Evolutionary conservation across 2,797 vertebrate species (phyloP), one percentile per base, ranked within the genome.

Genomic region (Spheniscus humboldti): DNA sequence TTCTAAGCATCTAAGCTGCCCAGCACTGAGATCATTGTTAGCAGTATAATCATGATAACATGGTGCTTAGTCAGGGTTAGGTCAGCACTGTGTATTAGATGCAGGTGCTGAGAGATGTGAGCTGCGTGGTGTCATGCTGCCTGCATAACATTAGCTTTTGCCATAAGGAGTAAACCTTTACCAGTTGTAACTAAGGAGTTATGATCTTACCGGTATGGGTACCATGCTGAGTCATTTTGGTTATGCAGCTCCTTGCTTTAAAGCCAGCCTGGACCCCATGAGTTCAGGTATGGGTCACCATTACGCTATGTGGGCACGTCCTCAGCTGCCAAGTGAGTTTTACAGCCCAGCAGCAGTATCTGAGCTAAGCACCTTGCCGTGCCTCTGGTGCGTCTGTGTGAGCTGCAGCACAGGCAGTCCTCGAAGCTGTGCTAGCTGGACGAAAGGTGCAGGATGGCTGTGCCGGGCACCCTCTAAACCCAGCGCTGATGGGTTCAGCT

Each of bases 121-220:
- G 28, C 33, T 66, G 72, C n/a, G 52, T 67, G 31, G 35, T 66
- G 81, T 79, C 52, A 37, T 41, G 20, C 30, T 48, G 48, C n/a
- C 67, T 76, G 47, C 15, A 6, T 68, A 75, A 45, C 67, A 23
- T 59, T 8, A 47, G 15, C n/a, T 68, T 85, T 71, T 80, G 31
- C 62, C 16, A 4, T 45, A n/a, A 81, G 66, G 23, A 90, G 16
- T 64, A 75, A 81, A 84, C 28, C 24, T 82, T 69, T 43, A 19
- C 17, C 20, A n/a, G 18, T 3, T 75, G 8, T 60, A 71, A 35
- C 39, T 78, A 37, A 82, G 59, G 41, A 84, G 53, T 60, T 73
- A 11, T 0, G 12, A n/a, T 35, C 33, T 78, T 66, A 48, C 0
- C 3, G 3, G 6, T 10, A 8, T 15, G 10, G 14, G 19, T 56